Base-by-base conservation (phyloP, 2,113 vertebrate species). In the Myotis brandtii region DNA sequence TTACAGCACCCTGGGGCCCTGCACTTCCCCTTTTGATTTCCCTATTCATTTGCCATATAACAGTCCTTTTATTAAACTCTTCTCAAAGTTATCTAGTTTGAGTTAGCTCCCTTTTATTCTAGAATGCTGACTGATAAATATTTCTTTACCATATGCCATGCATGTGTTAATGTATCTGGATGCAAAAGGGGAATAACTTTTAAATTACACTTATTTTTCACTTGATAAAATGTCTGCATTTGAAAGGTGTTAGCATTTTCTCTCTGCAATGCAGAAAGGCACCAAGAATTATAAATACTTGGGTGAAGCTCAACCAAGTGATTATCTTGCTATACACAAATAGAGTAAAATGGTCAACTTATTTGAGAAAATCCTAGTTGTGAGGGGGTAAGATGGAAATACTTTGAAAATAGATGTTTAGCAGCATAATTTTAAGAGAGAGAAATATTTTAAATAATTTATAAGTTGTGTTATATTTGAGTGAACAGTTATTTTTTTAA, bases 131-230 rank as follows among this genome's bases (percentile, higher is more conserved):
- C 1, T 20, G 69, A 62, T 32, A 48, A 34, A 73, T 0, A 79
- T 40, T 79, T 69, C 21, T 92, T 59, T 76, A n/a, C 4, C 37
- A 34, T 17, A n/a, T n/a, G 9, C 0, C 20, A 52, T 21, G 32
- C 6, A 40, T n/a, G 3, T 82, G 50, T 25, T 83, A 82, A 62
- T 43, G 9, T 20, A 32, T 59, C 5, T 50, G 27, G 62, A 66
- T 30, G 43, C 11, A 66, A 87, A 76, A 48, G 23, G 27, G 62
- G 4, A 59, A 88, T 76, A 46, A 64, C 3, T 88, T 80, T 92
- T 43, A 95, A 85, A 64, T 81, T 62, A 76, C n/a, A 46, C 11
- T 23, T 52, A 56, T 54, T 94, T 90, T 90, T 37, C 9, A 83
- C 1, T 66, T 56, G 59, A 81, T 52, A 16, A 30, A 77, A 52